Base-by-base conservation (phyloP, 2,113 vertebrate species). In the Hippopotamus amphibius region DNA sequence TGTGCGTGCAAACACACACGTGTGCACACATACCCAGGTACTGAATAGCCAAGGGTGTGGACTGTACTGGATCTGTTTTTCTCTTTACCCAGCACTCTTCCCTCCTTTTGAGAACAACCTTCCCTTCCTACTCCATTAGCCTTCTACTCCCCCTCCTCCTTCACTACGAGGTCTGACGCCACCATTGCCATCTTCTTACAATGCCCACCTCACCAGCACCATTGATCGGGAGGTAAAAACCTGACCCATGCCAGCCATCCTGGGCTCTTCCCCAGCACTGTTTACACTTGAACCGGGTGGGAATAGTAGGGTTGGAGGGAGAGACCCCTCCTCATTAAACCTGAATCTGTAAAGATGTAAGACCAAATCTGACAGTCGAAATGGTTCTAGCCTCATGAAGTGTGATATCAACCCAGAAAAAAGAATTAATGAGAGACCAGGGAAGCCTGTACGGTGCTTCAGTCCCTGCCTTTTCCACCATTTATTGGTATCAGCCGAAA, bases 1-100 rank as follows among this genome's bases (percentile, higher is more conserved):
- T 41, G 79, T 28, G 28, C 57, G 28, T 15, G 1, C 11, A 6
- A 2, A 0, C 4, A n/a, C 0, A 4, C 0, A 22, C 6, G 30
- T 59, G 33, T 11, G 1, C 53, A 13, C 28, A 13, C 68, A 59
- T 7, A 43, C 26, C 12, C 48, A 48, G 41, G 69, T 55, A 37
- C 26, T 65, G 57, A 88, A 68, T 8, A 80, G 17, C 46, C 92
- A 69, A 74, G 21, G 17, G 3, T 37, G 3, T 72, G 57, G 21
- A 57, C 88, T 24, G 3, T 30, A 37, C 59, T 41, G 11, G 43
- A 41, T 72, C 66, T 94, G 2, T 57, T 87, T 72, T 88, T 72
- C 86, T 83, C 37, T 22, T 90, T 59, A 37, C 48, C 79, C 41
- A 72, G 46, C 7, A 63, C 7, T 9, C 19, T 37, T 89, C 30